Evolutionary conservation across 2,113 vertebrate species (phyloP).

Genomic region (Ammodytes dubius): DNA sequence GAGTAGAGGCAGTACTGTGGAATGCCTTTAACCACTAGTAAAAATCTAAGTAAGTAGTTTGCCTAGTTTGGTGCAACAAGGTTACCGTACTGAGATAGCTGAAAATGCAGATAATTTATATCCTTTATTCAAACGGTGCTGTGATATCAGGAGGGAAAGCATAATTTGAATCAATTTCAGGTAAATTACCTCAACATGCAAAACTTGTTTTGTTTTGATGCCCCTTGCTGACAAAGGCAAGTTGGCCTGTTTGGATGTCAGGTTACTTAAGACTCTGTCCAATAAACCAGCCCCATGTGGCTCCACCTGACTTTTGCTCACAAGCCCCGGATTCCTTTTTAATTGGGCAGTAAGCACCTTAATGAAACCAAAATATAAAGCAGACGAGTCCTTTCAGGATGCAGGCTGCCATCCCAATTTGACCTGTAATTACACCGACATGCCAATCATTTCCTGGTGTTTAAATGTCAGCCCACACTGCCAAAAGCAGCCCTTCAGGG

Average conservation of each 20-base stretch:
- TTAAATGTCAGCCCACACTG: slow-evolving; percentile 16
- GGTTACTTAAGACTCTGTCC: slow-evolving; percentile 17
- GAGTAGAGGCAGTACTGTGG: no score
- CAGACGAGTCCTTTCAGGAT: not conserved
- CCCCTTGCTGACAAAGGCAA: not conserved
- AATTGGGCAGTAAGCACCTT: slow-evolving; percentile 8
- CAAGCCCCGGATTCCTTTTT: slow-evolving; percentile 6
- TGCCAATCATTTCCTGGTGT: not conserved
- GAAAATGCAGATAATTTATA: not conserved
- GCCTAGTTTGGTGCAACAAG: not conserved
- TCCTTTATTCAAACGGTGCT: not conserved
- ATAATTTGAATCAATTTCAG: slow-evolving; percentile 25
- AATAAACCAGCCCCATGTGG: slow-evolving; percentile 32
- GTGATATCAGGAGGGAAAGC: slow-evolving; percentile 6
- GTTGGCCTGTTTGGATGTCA: slow-evolving; percentile 19
- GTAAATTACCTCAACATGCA: slow-evolving; percentile 25
- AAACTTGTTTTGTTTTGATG: slow-evolving; percentile 50
- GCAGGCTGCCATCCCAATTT: not conserved
- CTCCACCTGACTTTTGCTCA: not conserved
- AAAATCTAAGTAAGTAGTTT: not conserved
- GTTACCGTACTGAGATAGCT: not conserved
- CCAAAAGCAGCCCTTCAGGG: not conserved
- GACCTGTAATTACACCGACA: slow-evolving; percentile 11
- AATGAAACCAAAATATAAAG: slow-evolving; percentile 23
- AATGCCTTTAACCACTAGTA: no score